A percentile compares a stretch with the other conserved stretches of the same genome.
These are phyloP conservation scores for Labrus mixtus DNA, from an alignment of 2,113 vertebrate species.

Conservation along the genomic window DNA sequence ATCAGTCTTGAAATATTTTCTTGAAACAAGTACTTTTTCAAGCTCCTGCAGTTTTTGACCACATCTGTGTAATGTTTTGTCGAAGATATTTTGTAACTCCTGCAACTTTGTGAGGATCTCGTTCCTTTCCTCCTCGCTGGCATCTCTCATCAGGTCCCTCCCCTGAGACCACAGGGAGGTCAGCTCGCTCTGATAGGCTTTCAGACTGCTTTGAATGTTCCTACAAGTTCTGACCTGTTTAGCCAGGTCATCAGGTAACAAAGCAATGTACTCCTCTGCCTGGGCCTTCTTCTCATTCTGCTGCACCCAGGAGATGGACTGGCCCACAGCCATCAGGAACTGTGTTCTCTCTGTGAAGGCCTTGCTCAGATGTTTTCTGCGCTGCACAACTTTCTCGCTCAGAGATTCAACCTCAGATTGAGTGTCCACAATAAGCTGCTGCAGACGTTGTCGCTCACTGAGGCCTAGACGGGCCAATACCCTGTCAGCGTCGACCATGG, in stretches of 20 bases:
- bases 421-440: constrained; percentile 87
- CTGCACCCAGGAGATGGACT: constrained; percentile 92
- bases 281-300: constrained; percentile 91
- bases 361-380: constrained; percentile 93
- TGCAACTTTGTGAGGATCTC: constrained; percentile 92
- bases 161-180: constrained; percentile 92
- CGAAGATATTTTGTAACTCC: constrained; percentile 91
- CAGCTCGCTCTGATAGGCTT: constrained; percentile 91
- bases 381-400: constrained; percentile 87
- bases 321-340: constrained; percentile 91
- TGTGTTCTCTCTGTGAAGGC: constrained; percentile 94
- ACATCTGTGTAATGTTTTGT: constrained; percentile 89
- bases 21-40: constrained; percentile 91
- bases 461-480: constrained; percentile 92
- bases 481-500: constrained; percentile 88
- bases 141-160: constrained; percentile 91
- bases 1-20: constrained; percentile 96
- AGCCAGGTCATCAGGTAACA: constrained; percentile 91
- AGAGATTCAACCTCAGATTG: constrained; percentile 89
- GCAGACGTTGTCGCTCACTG: constrained; percentile 90
- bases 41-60: constrained; percentile 92
- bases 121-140: constrained; percentile 89
- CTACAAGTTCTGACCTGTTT: constrained; percentile 92
- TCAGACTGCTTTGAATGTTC: constrained; percentile 90
- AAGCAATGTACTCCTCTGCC: constrained; percentile 90